Evolutionary conservation across 1,140 invertebrate species (phyloP).

Genomic region (Luehdorfia chinensis): DNA sequence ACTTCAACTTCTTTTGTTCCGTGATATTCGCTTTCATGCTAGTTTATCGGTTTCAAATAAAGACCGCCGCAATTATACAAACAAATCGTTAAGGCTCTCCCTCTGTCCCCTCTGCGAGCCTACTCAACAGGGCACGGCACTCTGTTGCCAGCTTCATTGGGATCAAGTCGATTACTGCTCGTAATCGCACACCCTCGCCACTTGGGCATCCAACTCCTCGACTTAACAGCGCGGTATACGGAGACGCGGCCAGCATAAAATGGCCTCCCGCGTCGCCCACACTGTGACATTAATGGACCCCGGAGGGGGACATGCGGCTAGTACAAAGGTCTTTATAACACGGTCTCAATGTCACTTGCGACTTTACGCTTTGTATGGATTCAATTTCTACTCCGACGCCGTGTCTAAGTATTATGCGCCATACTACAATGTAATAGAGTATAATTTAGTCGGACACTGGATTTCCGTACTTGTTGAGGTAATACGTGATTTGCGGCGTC

Average conservation of each 20-base stretch:
- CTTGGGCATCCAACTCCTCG: conserved; percentile 38
- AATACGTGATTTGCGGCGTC: conserved; percentile 61
- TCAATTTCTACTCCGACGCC: conserved; percentile 56
- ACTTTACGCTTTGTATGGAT: conserved; percentile 54
- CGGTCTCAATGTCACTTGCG: conserved; percentile 32
- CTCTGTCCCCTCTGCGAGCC: conserved; percentile 6
- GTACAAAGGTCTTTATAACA: conserved; percentile 20
- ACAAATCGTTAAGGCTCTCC: conserved; percentile 9
- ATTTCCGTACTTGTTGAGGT: conserved; percentile 47
- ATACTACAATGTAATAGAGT: conserved; percentile 31
- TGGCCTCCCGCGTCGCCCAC: not conserved
- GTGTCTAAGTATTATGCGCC: conserved; percentile 31
- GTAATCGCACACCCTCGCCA: conserved; percentile 57
- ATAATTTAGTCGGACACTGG: conserved; percentile 29
- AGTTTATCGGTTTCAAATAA: not conserved
- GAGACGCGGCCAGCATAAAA: too few species aligned
- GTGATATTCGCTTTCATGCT: too few species aligned
- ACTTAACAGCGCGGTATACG: conserved; percentile 27
- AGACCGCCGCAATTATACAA: conserved; percentile 14
- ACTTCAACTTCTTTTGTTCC: too few species aligned
- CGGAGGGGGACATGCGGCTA: conserved; percentile 32
- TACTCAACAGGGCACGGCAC: conserved; percentile 32
- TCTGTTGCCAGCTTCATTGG: conserved; percentile 58
- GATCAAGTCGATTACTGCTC: conserved; percentile 64
- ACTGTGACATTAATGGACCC: not conserved